Conservation (phyloP, 2,888 invertebrate species). For the Pimpla rufipes region DNA sequence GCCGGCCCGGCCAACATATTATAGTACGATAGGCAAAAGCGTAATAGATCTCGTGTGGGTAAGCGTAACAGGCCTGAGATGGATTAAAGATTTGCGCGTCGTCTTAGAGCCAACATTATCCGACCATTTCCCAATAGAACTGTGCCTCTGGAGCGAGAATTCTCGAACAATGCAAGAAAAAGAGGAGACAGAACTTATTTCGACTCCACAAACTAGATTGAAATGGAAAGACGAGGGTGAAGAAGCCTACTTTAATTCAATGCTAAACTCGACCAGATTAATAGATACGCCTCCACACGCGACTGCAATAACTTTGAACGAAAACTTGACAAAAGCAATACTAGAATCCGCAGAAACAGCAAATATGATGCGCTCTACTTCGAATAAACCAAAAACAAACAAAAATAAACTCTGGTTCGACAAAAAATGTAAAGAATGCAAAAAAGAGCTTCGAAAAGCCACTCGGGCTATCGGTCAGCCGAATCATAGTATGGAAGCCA, state of each 20-base stretch:
- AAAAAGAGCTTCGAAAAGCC: too few relatives aligned
- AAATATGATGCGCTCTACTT: too few relatives aligned
- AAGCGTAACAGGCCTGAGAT: background rate
- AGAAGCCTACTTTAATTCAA: background rate
- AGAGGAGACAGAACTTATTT: background rate
- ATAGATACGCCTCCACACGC: background rate
- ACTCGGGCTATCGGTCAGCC: too few relatives aligned
- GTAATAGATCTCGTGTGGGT: conserved; percentile 32
- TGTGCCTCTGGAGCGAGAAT: background rate
- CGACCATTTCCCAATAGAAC: conserved; percentile 22
- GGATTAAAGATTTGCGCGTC: conserved; percentile 15
- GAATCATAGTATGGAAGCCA: too few relatives aligned
- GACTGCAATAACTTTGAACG: background rate
- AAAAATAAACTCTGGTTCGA: too few relatives aligned
- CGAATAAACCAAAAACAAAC: too few relatives aligned
- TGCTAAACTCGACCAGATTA: background rate
- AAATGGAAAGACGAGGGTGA: background rate
- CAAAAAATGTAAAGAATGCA: too few relatives aligned
- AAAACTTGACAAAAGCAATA: too few relatives aligned
- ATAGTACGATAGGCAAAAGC: background rate
- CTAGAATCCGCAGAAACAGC: too few relatives aligned
- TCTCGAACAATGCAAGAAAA: background rate
- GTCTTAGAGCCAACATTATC: background rate
- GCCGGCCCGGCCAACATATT: conserved; percentile 19
- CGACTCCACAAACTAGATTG: background rate